A percentile compares a stretch with the other conserved stretches of the same genome.
Evolutionary conservation across 2,888 invertebrate genomes (phyloP).

Genomic region (Beris chalybata): DNA sequence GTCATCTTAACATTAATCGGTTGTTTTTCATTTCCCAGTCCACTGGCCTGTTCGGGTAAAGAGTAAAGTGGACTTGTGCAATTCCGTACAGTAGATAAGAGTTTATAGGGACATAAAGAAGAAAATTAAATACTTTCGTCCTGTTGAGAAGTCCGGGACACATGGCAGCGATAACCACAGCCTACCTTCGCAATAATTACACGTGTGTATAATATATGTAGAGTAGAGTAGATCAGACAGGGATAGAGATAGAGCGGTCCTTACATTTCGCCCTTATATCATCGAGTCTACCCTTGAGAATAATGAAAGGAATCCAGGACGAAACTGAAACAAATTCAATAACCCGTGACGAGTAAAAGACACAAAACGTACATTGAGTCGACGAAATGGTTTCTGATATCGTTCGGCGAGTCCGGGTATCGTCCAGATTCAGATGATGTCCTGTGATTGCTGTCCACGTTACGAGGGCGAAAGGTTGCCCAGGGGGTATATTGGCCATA

Average conservation of each 20-base stretch:
- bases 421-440: constrained; percentile 2
- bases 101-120: constrained; percentile 27
- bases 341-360: constrained; percentile 33
- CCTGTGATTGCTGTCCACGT: not conserved
- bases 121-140: constrained; percentile 21
- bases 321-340: constrained; percentile 35
- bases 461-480: not conserved
- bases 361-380: constrained; percentile 21
- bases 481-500: constrained; percentile 21
- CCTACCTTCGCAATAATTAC: constrained; percentile 24
- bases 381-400: not conserved
- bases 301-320: constrained; percentile 2
- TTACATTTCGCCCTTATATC: not conserved
- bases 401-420: not conserved
- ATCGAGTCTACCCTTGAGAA: constrained; percentile 9
- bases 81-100: constrained; percentile 24
- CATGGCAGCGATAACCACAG: constrained; percentile 19
- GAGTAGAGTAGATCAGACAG: not conserved
- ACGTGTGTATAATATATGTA: not conserved
- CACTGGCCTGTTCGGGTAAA: not conserved
- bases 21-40: constrained; percentile 27
- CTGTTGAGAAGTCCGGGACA: constrained; percentile 8
- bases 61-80: constrained; percentile 13
- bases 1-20: constrained; percentile 38
- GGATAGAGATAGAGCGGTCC: no score